Conservation (phyloP, 2,888 invertebrate genomes). For the Psococerastis gibbosa region DNA sequence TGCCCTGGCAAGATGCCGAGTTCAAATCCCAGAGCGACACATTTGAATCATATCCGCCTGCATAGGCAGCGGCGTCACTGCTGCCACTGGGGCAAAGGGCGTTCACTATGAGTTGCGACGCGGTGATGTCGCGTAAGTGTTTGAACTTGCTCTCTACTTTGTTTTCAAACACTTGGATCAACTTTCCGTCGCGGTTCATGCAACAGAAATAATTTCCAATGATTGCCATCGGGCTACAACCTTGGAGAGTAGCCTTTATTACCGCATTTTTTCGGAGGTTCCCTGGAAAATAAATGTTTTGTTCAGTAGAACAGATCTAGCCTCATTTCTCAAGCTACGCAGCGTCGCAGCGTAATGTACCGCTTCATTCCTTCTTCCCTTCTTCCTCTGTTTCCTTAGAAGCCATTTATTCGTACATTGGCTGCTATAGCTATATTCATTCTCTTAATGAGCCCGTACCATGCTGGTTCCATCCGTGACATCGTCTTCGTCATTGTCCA, state of each 20-base stretch:
- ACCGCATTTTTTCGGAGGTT: conserved; percentile 27
- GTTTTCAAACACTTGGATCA: conserved; percentile 33
- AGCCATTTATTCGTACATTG: too few species aligned
- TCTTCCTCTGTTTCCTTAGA: too few species aligned
- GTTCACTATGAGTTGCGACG: conserved; percentile 19
- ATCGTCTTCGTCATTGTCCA: too few species aligned
- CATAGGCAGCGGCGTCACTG: conserved; percentile 17
- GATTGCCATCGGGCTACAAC: conserved; percentile 34
- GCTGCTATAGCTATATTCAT: too few species aligned
- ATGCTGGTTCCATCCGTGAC: too few species aligned
- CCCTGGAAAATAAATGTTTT: conserved; percentile 17
- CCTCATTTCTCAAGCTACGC: too few species aligned
- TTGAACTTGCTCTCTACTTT: conserved; percentile 30
- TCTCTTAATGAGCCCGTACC: too few species aligned
- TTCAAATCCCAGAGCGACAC: conserved; percentile 28
- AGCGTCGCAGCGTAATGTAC: too few species aligned
- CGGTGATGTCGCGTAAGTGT: conserved; percentile 33
- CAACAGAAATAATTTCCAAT: conserved; percentile 29
- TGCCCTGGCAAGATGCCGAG: conserved; percentile 19
- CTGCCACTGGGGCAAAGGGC: not conserved
- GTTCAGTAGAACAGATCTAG: too few species aligned
- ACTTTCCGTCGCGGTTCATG: conserved; percentile 33
- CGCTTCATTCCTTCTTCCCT: too few species aligned
- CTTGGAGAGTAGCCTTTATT: conserved; percentile 31
- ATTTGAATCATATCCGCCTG: conserved; percentile 30